These are phyloP conservation scores for Stenichneumon culpator DNA, from an alignment of 2,888 invertebrate species.

Conservation along the genomic window DNA sequence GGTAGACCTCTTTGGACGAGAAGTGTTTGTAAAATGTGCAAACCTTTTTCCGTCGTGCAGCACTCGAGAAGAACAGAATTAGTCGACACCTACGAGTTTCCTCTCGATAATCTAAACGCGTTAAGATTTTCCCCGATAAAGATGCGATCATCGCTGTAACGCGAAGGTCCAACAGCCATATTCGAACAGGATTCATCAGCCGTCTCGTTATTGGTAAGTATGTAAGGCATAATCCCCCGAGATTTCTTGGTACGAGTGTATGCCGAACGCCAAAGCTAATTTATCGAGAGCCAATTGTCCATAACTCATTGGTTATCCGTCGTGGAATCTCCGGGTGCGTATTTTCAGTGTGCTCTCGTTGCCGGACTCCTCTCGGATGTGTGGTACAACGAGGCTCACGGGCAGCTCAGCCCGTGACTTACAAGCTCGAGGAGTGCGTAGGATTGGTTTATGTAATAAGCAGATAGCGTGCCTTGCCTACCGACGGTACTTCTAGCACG, in stretches of 20 bases:
- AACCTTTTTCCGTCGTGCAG: background rate
- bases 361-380: slow-evolving; percentile 33
- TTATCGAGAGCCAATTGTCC: slow-evolving; percentile 66
- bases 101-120: slow-evolving; percentile 23
- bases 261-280: slow-evolving; percentile 59
- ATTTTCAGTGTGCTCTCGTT: slow-evolving; percentile 57
- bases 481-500: slow-evolving; percentile 45
- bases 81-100: slow-evolving; percentile 26
- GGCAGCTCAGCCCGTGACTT: slow-evolving; percentile 44
- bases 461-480: slow-evolving; percentile 31
- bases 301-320: slow-evolving; percentile 64
- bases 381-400: slow-evolving; percentile 26
- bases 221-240: slow-evolving; percentile 41
- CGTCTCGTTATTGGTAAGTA: slow-evolving; percentile 54
- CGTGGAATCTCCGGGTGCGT: slow-evolving; percentile 48
- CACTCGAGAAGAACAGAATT: slow-evolving; percentile 24
- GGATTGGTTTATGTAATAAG: slow-evolving; percentile 64
- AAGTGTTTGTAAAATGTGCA: background rate
- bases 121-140: slow-evolving; percentile 49
- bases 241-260: slow-evolving; percentile 51
- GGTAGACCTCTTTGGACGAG: background rate
- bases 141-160: slow-evolving; percentile 35
- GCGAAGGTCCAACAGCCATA: slow-evolving; percentile 41
- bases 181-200: slow-evolving; percentile 61
- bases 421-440: slow-evolving; percentile 55